Base-by-base conservation (phyloP, 2,888 invertebrate genomes). In the Andricus quercusramuli region DNA sequence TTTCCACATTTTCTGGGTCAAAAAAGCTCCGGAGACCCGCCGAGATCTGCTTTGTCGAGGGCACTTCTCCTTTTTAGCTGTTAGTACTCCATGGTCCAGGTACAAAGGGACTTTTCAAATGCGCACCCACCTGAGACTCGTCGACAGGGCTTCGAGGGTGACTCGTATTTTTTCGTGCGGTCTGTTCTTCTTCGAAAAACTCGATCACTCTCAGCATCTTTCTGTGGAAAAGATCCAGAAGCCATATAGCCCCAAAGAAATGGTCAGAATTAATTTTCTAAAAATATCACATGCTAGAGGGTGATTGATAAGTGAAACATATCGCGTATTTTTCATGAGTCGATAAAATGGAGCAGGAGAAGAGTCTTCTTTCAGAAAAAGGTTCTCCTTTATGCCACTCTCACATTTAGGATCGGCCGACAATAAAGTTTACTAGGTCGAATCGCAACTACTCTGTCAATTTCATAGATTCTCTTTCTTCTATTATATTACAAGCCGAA, bases 381-480 rank as follows among this genome's bases (percentile, higher is more conserved):
- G 51, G 29, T 56, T 56, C 29, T 56, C 32, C 11, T 56, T 66
- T 66, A 66, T 74, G 20, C 13, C 29, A 6, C 20, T 20, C 22
- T 29, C 15, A 32, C 51, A 74, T 74, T 51, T 20, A 5, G 29
- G 13, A n/a, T 29, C 74, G 32, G 25, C 29, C 25, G 32, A 74
- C 74, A 74, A 74, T 74, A 51, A 32, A 74, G 56, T 51, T 74
- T 56, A 74, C 74, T 56, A 74, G 74, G 74, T n/a, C 74, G 74
- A 74, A 74, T 51, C 74, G 74, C 47, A 74, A 74, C 74, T 74
- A 74, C 74, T 74, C 51, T 74, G 74, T 74, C 74, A 74, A 51
- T 74, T 51, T 74, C 74, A 56, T 56, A n/a, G 4, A 32, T 56
- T 74, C 51, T 32, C 74, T 74, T 74, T 74, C 74, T 74, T 74